phyloP scores from a whole-genome alignment of 2,888 invertebrate species.

The Arrhopalites spinosus region DNA sequence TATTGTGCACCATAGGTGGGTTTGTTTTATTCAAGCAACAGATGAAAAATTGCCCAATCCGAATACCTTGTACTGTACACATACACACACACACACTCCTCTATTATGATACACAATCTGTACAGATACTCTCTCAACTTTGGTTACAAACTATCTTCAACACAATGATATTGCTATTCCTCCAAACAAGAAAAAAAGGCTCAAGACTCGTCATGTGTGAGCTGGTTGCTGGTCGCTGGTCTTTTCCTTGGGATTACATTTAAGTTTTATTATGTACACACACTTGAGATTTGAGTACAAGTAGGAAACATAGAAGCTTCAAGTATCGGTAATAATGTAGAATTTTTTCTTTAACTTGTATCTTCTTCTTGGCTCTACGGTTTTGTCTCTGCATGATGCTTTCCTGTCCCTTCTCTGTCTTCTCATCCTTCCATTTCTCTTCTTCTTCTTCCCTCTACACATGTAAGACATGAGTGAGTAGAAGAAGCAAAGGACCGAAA shows the following conservation, averaged over 20 bases:
- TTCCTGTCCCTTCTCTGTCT: constrained; percentile 37
- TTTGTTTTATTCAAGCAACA: constrained; percentile 44
- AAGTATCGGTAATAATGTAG: constrained; percentile 30
- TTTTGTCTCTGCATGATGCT: constrained; percentile 49
- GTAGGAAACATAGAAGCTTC: neutral
- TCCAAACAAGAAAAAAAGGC: neutral
- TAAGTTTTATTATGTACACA: neutral
- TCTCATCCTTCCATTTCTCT: neutral
- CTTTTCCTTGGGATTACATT: neutral
- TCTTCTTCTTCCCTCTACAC: neutral
- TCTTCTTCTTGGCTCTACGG: constrained; percentile 22
- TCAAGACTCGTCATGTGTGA: neutral
- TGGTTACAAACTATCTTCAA: neutral
- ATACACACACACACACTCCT: neutral
- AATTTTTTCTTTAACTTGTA: constrained; percentile 22
- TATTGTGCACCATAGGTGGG: constrained; percentile 47
- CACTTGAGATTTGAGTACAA: too few species aligned
- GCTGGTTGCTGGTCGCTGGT: neutral
- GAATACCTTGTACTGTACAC: constrained; percentile 32
- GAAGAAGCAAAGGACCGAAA: too few species aligned
- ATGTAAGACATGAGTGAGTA: neutral
- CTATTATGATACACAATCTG: neutral
- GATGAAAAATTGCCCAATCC: constrained; percentile 52
- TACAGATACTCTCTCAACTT: neutral
- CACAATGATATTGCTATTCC: constrained; percentile 16